A percentile compares a stretch with the other conserved stretches of the same genome.
phyloP scores from a whole-genome alignment of 92 coral and sea anemone species.

The Bergia puertoricense region DNA sequence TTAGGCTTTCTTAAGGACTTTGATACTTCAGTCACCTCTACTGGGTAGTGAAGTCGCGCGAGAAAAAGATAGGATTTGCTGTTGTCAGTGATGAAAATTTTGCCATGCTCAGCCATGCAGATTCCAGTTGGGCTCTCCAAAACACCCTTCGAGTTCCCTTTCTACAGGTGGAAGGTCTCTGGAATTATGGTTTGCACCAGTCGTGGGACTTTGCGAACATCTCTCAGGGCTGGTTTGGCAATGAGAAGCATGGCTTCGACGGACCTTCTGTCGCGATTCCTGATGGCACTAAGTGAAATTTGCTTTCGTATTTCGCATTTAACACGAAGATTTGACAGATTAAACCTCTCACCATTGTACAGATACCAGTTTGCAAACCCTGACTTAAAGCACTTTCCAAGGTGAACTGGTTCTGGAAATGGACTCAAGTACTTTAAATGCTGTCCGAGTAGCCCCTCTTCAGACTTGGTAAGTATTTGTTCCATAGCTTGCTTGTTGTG shows the following conservation, averaged over 20 bases:
- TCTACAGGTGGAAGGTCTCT: no score
- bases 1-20: conserved; percentile 37
- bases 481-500: conserved; percentile 64
- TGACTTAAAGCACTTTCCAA: conserved; percentile 54
- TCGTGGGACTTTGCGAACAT: no score
- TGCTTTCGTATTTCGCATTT: neutral
- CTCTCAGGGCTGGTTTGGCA: no score
- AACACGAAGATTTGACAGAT: conserved; percentile 45
- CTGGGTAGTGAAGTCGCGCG: conserved; percentile 55
- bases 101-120: conserved; percentile 52
- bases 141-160: no score
- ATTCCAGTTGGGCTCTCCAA: conserved; percentile 31
- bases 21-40: conserved; percentile 50
- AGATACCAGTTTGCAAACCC: conserved; percentile 44
- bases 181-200: no score
- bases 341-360: conserved; percentile 31
- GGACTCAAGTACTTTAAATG: conserved; percentile 28
- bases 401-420: conserved; percentile 59
- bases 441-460: conserved; percentile 23
- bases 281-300: no score
- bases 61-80: conserved; percentile 1
- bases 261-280: no score
- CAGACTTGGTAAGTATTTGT: conserved; percentile 12
- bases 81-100: no score
- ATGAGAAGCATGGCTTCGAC: no score